These are phyloP conservation scores for Actinernus sp. DNA, from an alignment of 92 coral and sea anemone species.

Conservation along the genomic window DNA sequence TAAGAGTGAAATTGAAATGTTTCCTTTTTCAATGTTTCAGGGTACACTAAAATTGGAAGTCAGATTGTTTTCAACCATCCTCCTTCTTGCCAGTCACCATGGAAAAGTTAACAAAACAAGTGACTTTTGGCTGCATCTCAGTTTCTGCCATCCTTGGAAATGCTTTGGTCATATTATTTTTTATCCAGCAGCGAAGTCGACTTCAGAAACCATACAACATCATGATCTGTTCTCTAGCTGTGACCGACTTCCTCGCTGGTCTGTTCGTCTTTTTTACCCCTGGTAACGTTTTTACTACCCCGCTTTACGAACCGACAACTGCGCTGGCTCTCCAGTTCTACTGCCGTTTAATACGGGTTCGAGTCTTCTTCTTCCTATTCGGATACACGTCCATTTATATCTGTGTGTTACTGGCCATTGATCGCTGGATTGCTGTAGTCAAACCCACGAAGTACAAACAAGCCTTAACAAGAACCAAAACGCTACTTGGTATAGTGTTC, in stretches of 20 bases:
- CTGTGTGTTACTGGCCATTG: conserved; percentile 67
- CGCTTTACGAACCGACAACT: conserved; percentile 46
- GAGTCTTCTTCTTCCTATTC: conserved; percentile 55
- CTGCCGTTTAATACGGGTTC: conserved; percentile 67
- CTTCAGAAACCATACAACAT: conserved; percentile 80
- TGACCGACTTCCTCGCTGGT: conserved; percentile 81
- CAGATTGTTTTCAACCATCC: no score
- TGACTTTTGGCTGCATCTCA: conserved; percentile 65
- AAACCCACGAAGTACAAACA: conserved; percentile 59
- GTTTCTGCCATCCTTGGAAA: conserved; percentile 72
- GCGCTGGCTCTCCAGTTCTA: conserved; percentile 49
- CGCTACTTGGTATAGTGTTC: conserved; percentile 33
- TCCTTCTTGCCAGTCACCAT: no score
- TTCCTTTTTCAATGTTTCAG: no score
- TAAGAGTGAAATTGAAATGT: no score
- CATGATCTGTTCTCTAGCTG: conserved; percentile 70
- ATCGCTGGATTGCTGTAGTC: conserved; percentile 86
- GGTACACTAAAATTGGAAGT: no score
- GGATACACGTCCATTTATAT: conserved; percentile 78
- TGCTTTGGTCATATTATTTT: conserved; percentile 51
- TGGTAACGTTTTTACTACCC: conserved; percentile 48
- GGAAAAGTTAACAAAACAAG: no score
- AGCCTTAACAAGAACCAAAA: conserved; percentile 30
- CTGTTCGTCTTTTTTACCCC: conserved; percentile 68
- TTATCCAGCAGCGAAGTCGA: conserved; percentile 41